phyloP scores from a whole-genome alignment of 1,140 invertebrate genomes.

The Potamilus streckersoni region DNA sequence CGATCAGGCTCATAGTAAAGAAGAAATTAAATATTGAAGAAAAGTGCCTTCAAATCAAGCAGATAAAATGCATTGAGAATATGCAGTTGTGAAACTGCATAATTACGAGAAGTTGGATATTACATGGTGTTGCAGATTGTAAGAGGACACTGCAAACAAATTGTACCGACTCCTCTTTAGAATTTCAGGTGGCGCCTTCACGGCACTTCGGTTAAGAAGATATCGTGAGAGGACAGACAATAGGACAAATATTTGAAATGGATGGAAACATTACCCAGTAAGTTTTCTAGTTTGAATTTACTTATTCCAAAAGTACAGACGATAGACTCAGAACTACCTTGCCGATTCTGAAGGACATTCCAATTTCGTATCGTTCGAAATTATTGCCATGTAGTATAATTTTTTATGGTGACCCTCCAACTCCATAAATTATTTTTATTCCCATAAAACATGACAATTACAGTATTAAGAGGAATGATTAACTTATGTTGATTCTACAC shows the following conservation, averaged over 20 bases:
- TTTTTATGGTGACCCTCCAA: no score
- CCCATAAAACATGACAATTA: no score
- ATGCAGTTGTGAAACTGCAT: slow-evolving; percentile 12
- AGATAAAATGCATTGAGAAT: slow-evolving; percentile 14
- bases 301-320: neutral
- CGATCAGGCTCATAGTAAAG: slow-evolving; percentile 37
- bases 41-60: slow-evolving; percentile 18
- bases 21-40: slow-evolving; percentile 43
- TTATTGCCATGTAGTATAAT: no score
- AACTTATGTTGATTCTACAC: no score
- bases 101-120: slow-evolving; percentile 43
- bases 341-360: no score
- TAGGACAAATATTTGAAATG: slow-evolving; percentile 42
- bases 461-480: no score
- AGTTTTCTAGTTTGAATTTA: slow-evolving; percentile 48
- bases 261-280: slow-evolving; percentile 46
- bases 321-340: no score
- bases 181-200: neutral
- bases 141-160: slow-evolving; percentile 37
- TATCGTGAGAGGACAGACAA: slow-evolving; percentile 35
- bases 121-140: slow-evolving; percentile 38
- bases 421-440: no score
- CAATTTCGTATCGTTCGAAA: no score
- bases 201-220: slow-evolving; percentile 31
- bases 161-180: slow-evolving; percentile 26